Evolutionary conservation across 1,140 invertebrate genomes (phyloP), one percentile per base, ranked within the genome.

Genomic region (Drepana arcuata): DNA sequence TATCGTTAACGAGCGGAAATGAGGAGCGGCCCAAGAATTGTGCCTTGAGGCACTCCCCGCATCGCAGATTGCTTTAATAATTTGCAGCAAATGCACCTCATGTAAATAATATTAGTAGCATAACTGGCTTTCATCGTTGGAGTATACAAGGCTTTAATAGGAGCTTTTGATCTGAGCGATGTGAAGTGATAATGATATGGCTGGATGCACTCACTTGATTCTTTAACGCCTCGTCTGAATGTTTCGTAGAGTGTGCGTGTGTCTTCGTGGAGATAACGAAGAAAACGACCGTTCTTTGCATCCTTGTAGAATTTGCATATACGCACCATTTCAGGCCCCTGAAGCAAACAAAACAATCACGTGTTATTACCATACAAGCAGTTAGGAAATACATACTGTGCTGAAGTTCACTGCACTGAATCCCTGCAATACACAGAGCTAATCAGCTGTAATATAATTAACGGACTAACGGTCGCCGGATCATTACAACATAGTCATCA

Each of bases 221-320:
- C 90, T 85, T 94, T 93, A 47, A 95, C 92, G 53, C 97, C 97
- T 79, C 92, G 87, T 48, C 93, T 89, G 81, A 99, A 97, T 30
- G 91, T 90, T 47, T 98, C 95, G 70, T 96, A 96, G 0, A 98
- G 75, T 2, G 97, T 99, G 48, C 86, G 88, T 11, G 93, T 91
- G 77, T 98, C 96, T 51, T 96, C 93, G 69, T 92, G 90, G 24
- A 96, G 83, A 72, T 90, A 95, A 56, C 89, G 91, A 21, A 96
- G 77, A 66, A 93, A 95, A 72, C 94, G 92, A 29, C 95, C 95
- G 65, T 97, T 93, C 79, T 93, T 95, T 46, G 93, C 92, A 74
- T 97, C 94, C 83, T 95, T 95, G 83, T 93, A 95, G 75, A 96
- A 94, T 68, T 92, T 92, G 12, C 95, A 97, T 28, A 95, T 93